Conservation (phyloP, 2,113 vertebrate genomes). For the Romanogobio albipinnatus region DNA sequence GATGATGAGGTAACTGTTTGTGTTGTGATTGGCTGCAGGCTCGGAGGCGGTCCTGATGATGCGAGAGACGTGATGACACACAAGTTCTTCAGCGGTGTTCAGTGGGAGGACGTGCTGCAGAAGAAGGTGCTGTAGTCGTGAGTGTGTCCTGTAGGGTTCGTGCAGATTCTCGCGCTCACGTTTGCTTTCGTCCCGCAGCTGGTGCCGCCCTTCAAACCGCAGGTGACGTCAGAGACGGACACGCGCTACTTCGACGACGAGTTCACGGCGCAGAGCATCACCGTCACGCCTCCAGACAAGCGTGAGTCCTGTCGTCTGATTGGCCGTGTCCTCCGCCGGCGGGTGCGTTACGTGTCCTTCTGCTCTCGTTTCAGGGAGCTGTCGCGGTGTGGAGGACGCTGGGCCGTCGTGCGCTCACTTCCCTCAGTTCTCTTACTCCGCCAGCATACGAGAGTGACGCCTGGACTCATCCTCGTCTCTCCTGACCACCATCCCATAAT, state of each 20-base stretch:
- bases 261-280: constrained; percentile 89
- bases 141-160: too few species aligned
- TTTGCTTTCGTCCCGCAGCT: constrained; percentile 70
- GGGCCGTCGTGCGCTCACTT: constrained; percentile 83
- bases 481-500: constrained; percentile 23
- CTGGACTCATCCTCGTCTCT: not conserved
- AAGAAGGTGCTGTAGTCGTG: constrained; percentile 76
- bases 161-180: too few species aligned
- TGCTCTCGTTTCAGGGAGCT: not conserved
- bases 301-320: constrained; percentile 71
- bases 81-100: constrained; percentile 81
- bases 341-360: too few species aligned
- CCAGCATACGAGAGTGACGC: constrained; percentile 80
- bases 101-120: constrained; percentile 87
- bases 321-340: too few species aligned
- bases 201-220: constrained; percentile 85
- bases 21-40: constrained; percentile 68
- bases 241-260: constrained; percentile 89
- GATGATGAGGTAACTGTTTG: not conserved
- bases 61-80: constrained; percentile 90
- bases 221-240: constrained; percentile 87
- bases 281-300: constrained; percentile 86
- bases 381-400: constrained; percentile 67
- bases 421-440: constrained; percentile 86
- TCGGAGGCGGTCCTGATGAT: constrained; percentile 84